Evolutionary conservation across 30 jellyfish, hydroid and myxozoan genomes (phyloP), one percentile per base, ranked within the genome.

Genomic region (Turritopsis dohrnii): DNA sequence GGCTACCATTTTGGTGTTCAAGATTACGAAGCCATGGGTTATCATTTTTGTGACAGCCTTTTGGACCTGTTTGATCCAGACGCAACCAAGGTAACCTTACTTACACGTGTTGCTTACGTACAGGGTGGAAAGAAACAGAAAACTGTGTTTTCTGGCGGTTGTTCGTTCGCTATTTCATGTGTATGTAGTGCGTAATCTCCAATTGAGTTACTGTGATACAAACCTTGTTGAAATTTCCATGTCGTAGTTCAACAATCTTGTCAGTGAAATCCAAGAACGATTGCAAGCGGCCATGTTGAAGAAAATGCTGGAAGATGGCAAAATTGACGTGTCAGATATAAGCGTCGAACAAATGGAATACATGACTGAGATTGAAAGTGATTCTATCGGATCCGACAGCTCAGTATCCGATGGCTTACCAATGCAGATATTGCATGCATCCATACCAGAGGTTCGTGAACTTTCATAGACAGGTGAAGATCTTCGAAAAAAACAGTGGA

Each of bases 331-430:
- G 29, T 80, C 82, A 8, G 89, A 75, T 54, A 27, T 88, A 0
- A 75, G 71, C 76, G 52, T 88, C 21, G 96, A 88, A 18, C 81
- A 81, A 4, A 28, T 84, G 24, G 94, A 85, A 71, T 31, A 82
- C 65, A 82, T 89, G 21, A 84, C 96, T 17, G 97, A 90, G 31
- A 65, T 86, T 20, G 97, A 90, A 81, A 17, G 92, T 7, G 97
- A 87, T 54, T 80, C 97, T 24, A 90, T 90, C 16, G 97, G 97
- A 7, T 90, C 97, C 23, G 97, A 90, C 80, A 84, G 95, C 30
- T 90, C 97, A 8, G 94, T 87, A 25, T 90, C 97, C 16, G 97
- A 86, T 84, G 97, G 96, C 18, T 84, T 90, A 69, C 97, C 97
- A 52, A 86, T 90, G 97, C 97, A 90, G 76, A 79, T 90, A 7